Conservation (phyloP, 2,888 invertebrate genomes). For the Ophion costatus region DNA sequence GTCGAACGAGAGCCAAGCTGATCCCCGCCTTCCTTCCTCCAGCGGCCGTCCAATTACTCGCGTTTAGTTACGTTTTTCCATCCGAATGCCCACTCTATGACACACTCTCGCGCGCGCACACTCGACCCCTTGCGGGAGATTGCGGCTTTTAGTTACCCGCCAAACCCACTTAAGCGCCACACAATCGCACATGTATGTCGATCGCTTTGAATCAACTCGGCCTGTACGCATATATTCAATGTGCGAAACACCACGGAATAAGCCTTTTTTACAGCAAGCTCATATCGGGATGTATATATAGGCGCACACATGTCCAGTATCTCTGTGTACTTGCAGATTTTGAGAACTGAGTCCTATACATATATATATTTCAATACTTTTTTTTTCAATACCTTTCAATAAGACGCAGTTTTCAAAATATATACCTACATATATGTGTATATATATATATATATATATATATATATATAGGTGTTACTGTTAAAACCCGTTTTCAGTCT, state of each 20-base stretch:
- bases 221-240: not conserved
- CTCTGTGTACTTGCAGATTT: slow-evolving; percentile 50
- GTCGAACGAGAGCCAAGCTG: slow-evolving; percentile 72
- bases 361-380: not conserved
- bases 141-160: slow-evolving; percentile 80
- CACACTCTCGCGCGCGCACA: slow-evolving; percentile 78
- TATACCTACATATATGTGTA: no score
- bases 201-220: slow-evolving; percentile 6
- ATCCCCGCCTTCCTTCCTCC: slow-evolving; percentile 23
- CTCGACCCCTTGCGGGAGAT: slow-evolving; percentile 76
- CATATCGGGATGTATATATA: not conserved
- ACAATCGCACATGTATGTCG: slow-evolving; percentile 52
- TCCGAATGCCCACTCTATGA: slow-evolving; percentile 81
- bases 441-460: no score
- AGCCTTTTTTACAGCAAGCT: slow-evolving; percentile 14
- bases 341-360: not conserved
- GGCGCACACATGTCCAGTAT: slow-evolving; percentile 1
- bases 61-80: slow-evolving; percentile 83
- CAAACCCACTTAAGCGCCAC: slow-evolving; percentile 76
- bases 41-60: slow-evolving; percentile 82
- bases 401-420: no score
- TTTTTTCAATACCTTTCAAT: no score
- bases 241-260: not conserved
- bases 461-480: no score
- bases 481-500: no score